phyloP scores from a whole-genome alignment of 2,797 vertebrate species.

The Ctenopoma multispine region DNA sequence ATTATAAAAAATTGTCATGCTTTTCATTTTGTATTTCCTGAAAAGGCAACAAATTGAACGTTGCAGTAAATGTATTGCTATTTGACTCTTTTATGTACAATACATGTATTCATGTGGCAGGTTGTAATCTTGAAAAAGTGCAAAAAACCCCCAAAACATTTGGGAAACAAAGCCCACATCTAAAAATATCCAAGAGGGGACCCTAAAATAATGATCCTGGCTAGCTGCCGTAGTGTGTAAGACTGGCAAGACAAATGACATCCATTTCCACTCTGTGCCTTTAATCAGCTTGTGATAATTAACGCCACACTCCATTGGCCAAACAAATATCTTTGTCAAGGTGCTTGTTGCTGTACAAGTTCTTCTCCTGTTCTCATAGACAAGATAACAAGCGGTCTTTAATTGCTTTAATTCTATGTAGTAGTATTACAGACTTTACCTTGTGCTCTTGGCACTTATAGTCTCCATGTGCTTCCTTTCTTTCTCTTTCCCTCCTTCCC shows the following conservation, averaged over 20 bases:
- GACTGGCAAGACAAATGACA: constrained; percentile 86
- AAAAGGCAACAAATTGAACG: too few species aligned
- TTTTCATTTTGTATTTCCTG: too few species aligned
- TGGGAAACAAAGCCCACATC: constrained; percentile 23
- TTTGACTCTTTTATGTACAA: too few species aligned
- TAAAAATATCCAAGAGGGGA: constrained; percentile 62
- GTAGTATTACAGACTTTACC: constrained; percentile 66
- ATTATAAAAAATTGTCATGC: too few species aligned
- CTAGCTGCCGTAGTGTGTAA: constrained; percentile 66
- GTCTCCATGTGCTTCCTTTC: constrained; percentile 80
- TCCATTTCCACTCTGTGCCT: constrained; percentile 79
- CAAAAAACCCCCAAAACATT: constrained; percentile 15
- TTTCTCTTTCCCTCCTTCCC: constrained; percentile 76
- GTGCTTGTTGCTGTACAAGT: constrained; percentile 86
- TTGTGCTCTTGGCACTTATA: constrained; percentile 76
- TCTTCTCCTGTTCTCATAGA: constrained; percentile 85
- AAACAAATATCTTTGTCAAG: constrained; percentile 91
- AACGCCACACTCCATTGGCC: constrained; percentile 87
- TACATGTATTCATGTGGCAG: neutral
- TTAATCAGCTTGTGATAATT: constrained; percentile 89
- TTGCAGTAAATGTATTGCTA: too few species aligned
- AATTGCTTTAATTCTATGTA: constrained; percentile 88
- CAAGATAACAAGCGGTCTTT: constrained; percentile 89
- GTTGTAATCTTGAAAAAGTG: neutral
- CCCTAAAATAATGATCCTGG: constrained; percentile 76